Base-by-base conservation (phyloP, 1,140 invertebrate genomes). In the Drosophila prosaltans region DNA sequence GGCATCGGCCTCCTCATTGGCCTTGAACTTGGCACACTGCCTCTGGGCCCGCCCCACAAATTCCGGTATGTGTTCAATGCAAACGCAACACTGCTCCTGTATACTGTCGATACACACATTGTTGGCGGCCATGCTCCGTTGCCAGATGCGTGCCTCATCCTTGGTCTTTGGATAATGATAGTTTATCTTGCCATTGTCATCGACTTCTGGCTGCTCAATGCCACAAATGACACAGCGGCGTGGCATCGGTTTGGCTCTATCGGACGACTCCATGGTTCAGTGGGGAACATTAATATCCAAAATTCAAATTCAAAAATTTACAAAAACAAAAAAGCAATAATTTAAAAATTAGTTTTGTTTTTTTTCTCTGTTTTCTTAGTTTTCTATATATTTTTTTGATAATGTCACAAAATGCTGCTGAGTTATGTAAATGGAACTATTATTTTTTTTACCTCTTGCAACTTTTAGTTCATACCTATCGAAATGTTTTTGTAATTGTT, bases 161-260 rank as follows among this genome's bases (percentile, higher is more conserved):
- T 45, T 51, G 9, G 67, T 79, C 43, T 75, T 84, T 5, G 84
- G 84, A 71, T 75, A 84, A 32, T 88, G 75, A 55, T 58, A 86
- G 8, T 28, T 21, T 5, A 28, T 26, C 8, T 81, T 75, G 10
- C 63, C 74, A 8, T 36, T 8, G 2, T 45, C 28, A 28, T 69
- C 21, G 26, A 43, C 63, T 39, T 9, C 6, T 4, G 6, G 66
- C 6, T 55, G 58, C n/a, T 57, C 59, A 39, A 39, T 54, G 39
- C 84, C 84, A 16, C 84, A 89, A n/a, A 90, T 77, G 8, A 89
- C 78, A 63, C 84, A 89, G 24, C 65, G 75, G 26, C 80, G 70
- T 1, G 7, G 3, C 26, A 30, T 40, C 43, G 39, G 26, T 55
- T 64, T 74, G 51, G 41, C 3, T 21, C 11, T 8, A 48, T 48